Percentiles rank a stretch among this genome's conserved stretches.
Conservation (phyloP, 2,113 vertebrate species). For the Eurystomus gularis region DNA sequence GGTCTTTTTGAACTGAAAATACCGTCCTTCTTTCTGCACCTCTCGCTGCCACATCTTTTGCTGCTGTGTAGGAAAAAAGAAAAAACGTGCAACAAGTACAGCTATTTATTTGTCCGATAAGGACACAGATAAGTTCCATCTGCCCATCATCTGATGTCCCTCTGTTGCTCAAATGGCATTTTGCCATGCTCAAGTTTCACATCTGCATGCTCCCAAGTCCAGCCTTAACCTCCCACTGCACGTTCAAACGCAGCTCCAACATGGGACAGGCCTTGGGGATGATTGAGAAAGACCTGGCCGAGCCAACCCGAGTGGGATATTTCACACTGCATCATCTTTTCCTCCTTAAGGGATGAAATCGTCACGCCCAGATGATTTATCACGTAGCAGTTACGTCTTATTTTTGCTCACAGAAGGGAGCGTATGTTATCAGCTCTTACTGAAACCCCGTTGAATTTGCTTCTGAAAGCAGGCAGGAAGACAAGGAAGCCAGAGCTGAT, state of each 20-base stretch:
- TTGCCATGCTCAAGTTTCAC: neutral
- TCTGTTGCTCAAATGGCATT: neutral
- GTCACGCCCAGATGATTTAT: neutral
- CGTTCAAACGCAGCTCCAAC: accelerated
- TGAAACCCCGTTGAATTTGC: neutral
- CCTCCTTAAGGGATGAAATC: neutral
- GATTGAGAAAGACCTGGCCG: neutral
- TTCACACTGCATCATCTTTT: neutral
- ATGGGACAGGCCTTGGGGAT: neutral
- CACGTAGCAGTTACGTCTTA: neutral
- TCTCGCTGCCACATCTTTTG: neutral
- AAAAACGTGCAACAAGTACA: neutral
- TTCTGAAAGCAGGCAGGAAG: neutral
- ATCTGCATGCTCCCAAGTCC: neutral
- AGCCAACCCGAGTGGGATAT: neutral
- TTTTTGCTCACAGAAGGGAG: neutral
- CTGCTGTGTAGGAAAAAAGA: neutral
- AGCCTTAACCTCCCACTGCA: neutral
- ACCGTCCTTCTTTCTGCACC: neutral
- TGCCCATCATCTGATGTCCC: neutral
- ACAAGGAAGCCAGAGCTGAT: neutral
- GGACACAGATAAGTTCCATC: neutral
- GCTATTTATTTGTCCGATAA: neutral
- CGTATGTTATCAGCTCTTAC: neutral
- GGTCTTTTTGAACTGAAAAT: neutral